phyloP scores from a whole-genome alignment of 1,140 invertebrate genomes.

The Zaprionus davidi region DNA sequence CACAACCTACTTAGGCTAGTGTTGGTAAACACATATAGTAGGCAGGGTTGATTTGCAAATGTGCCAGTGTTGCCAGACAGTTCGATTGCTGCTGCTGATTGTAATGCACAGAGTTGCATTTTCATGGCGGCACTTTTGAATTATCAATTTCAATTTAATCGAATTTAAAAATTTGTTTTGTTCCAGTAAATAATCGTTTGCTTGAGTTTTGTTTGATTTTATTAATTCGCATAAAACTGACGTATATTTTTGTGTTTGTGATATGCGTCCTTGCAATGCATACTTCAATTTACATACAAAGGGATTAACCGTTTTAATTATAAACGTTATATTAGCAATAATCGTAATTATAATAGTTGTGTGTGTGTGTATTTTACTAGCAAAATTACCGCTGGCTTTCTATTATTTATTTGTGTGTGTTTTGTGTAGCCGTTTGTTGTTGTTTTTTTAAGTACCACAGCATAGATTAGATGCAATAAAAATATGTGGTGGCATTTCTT shows the following conservation, averaged over 20 bases:
- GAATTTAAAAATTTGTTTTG: neutral
- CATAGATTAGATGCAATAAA: constrained; percentile 67
- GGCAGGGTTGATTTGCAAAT: constrained; percentile 2
- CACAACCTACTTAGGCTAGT: constrained; percentile 15
- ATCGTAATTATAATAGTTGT: constrained; percentile 70
- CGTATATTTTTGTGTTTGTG: constrained; percentile 31
- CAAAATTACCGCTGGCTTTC: constrained; percentile 49
- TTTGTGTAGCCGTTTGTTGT: constrained; percentile 25
- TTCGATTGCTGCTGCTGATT: neutral
- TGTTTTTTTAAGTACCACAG: constrained; percentile 73
- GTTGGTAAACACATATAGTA: neutral
- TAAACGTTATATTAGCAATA: constrained; percentile 76
- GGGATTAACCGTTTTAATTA: constrained; percentile 74
- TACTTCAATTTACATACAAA: constrained; percentile 74
- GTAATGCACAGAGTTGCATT: neutral
- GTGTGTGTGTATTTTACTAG: constrained; percentile 41
- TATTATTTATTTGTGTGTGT: constrained; percentile 19
- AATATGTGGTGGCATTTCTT: constrained; percentile 59
- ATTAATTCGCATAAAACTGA: constrained; percentile 78
- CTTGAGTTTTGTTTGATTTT: constrained; percentile 51
- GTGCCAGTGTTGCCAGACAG: constrained; percentile 9
- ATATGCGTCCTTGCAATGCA: constrained; percentile 63
- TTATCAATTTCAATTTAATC: neutral
- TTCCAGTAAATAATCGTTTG: neutral
- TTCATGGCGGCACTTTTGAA: neutral